These are phyloP conservation scores for Podarcis siculus DNA, from an alignment of 2,797 vertebrate species.

Conservation along the genomic window DNA sequence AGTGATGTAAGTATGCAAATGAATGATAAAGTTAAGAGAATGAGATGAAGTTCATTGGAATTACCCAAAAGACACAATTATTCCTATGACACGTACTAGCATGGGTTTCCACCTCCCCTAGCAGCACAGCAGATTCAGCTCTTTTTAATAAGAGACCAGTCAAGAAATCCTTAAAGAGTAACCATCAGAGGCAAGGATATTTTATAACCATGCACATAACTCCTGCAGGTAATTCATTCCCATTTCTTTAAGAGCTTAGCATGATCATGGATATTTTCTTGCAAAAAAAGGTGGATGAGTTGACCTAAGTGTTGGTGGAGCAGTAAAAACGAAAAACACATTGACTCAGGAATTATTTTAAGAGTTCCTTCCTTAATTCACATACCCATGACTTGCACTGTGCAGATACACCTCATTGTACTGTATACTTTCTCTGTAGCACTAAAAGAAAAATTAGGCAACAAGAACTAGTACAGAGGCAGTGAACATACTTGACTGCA, in stretches of 20 bases:
- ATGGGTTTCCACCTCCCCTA: not conserved
- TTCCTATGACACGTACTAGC: not conserved
- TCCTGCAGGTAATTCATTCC: not conserved
- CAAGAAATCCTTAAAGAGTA: not conserved
- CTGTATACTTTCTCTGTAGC: not conserved
- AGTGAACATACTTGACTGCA: not conserved
- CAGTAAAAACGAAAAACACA: not conserved
- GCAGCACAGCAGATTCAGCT: not conserved
- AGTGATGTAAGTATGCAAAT: slow-evolving; percentile 3
- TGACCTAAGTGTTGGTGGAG: not conserved
- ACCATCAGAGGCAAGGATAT: not conserved
- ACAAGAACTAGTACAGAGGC: not conserved
- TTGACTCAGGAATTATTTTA: not conserved
- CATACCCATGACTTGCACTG: not conserved
- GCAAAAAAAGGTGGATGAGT: too few relatives aligned
- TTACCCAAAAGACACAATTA: not conserved
- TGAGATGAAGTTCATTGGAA: not conserved
- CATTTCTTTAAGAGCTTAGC: not conserved
- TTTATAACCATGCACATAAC: not conserved
- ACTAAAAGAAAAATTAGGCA: not conserved
- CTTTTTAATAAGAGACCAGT: not conserved
- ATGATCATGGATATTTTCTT: not conserved
- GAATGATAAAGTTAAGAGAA: slow-evolving; percentile 4
- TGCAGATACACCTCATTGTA: not conserved
- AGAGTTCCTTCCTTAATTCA: not conserved